Evolutionary conservation across 2,113 vertebrate species (phyloP), one percentile per base, ranked within the genome.

Genomic region (Sapajus apella): DNA sequence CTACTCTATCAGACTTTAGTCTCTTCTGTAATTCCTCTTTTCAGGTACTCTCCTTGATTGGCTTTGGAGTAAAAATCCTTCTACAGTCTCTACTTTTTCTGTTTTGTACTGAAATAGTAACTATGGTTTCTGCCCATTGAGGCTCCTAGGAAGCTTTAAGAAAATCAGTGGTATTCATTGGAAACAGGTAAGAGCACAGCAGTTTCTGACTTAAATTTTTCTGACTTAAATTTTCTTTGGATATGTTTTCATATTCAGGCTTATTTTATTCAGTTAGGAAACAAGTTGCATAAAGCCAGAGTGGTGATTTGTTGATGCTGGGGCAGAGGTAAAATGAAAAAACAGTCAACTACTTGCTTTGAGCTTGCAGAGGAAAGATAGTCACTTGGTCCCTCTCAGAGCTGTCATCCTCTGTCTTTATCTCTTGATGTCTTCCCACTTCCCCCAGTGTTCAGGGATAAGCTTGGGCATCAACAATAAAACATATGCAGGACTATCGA

Each of bases 101-200:
- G 3, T 55, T 96, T 94, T 93, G 35, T 93, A 56, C 88, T 97
- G 73, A 97, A 95, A 92, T 50, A 90, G 25, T 77, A 97, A 98
- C 58, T 84, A 45, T 2, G 12, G 37, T 93, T 56, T 93, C 72
- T 92, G 50, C 52, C 32, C 89, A 80, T 76, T 75, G 47, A 93
- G 56, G 16, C 73, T 86, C 79, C 83, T 72, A 7, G n/a, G 58
- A 61, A 64, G 73, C 73, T 91, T 88, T 64, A 83, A 95, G 84
- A 94, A 79, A 55, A 87, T 72, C 79, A 64, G 61, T 73, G 55
- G 23, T 80, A 50, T 84, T 96, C 64, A 55, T 0, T 84, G 25
- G 80, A 89, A 97, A 91, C 72, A 82, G 66, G 70, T 32, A 96
- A 97, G 35, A 96, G 30, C 75, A 81, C 27, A 56, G 64, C 40